Base-by-base conservation (phyloP, 1,140 invertebrate genomes). In the Tribolium castaneum region DNA sequence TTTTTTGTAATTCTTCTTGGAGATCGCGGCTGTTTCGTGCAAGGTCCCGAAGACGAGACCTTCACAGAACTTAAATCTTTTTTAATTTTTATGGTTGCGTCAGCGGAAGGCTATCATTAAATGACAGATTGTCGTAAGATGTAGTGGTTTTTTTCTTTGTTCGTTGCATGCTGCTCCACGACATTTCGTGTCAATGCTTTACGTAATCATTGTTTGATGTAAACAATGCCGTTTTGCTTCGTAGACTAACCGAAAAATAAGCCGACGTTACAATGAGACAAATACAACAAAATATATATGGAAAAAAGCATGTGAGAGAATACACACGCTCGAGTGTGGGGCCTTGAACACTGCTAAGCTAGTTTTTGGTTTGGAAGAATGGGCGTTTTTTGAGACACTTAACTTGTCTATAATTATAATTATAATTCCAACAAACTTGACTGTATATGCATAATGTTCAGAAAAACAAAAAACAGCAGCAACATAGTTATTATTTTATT, bases 81-180 rank as follows among this genome's bases (percentile, higher is more conserved):
- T 80, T 81, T 81, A 81, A 81, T 81, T 79, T 81, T 79, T 70
- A 76, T 70, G 54, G 56, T 77, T 76, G 74, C 77, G 77, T 78
- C 80, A 79, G 71, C 80, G 80, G 80, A 81, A 81, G 78, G 80
- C 66, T 78, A 74, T 78, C 76, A 80, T 80, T 80, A 80, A 78
- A 72, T 76, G 78, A 78, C 78, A 80, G 76, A 80, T 80, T 80
- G 74, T 75, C 62, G 52, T 76, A 77, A 79, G 78, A 81, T 76
- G 80, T 76, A 70, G 50, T 72, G 77, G 77, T 80, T 78, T 72
- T 19, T 77, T 79, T 79, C 76, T 77, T 80, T 78, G 80, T 78
- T 78, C 74, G 51, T 80, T 80, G 79, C 76, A 78, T 76, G 76
- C 49, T 75, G 66, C 45, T 66, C 59, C 70, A 71, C 73, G 59